Evolutionary conservation across 2,797 vertebrate genomes (phyloP).

Genomic region (Ptychadena robeensis): DNA sequence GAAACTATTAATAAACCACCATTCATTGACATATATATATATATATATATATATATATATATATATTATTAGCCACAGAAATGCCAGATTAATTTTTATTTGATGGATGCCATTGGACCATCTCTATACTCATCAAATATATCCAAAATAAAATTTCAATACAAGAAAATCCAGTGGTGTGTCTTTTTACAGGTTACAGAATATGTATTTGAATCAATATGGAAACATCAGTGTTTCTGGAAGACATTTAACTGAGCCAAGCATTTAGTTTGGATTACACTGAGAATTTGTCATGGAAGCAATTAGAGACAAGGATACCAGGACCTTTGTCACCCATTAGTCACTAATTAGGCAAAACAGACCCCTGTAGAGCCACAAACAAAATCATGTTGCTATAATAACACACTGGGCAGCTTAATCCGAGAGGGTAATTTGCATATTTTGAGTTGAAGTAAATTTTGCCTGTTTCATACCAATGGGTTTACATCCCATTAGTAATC

Average conservation of each 20-base stretch:
- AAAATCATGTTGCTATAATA: constrained; percentile 51
- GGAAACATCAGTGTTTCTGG: constrained; percentile 7
- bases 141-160: background rate
- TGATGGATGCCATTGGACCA: background rate
- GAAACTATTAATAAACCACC: no score
- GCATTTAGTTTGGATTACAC: constrained; percentile 31
- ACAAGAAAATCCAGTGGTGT: background rate
- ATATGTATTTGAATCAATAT: constrained; percentile 18
- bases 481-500: background rate
- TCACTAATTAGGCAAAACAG: constrained; percentile 57
- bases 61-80: background rate
- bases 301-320: constrained; percentile 40
- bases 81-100: no score
- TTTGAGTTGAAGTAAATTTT: constrained; percentile 10
- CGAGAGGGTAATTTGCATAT: constrained; percentile 28
- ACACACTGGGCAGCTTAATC: constrained; percentile 19
- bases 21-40: no score
- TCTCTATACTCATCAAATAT: background rate
- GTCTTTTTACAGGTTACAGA: background rate
- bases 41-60: background rate
- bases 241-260: constrained; percentile 8
- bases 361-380: constrained; percentile 39
- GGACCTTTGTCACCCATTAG: constrained; percentile 49
- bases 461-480: background rate
- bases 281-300: constrained; percentile 41